These are phyloP conservation scores for Aurelia sp. DNA, from an alignment of 30 jellyfish, hydroid and myxozoan genomes.

Conservation along the genomic window DNA sequence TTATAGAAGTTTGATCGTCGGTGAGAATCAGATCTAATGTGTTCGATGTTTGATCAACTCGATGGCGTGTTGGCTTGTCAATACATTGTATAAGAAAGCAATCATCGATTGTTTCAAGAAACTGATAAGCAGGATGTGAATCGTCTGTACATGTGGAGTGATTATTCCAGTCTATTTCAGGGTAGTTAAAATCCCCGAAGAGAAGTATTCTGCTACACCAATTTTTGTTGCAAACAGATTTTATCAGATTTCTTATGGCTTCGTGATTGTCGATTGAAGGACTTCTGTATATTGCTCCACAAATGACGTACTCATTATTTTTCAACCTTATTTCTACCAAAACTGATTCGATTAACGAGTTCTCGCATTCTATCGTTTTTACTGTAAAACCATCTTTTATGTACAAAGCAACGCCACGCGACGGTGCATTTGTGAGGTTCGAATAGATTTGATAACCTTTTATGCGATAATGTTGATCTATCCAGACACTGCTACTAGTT, in stretches of 20 bases:
- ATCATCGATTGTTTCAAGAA: too few species aligned
- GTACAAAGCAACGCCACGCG: constrained; percentile 19
- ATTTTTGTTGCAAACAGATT: constrained; percentile 3
- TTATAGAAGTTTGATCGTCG: too few species aligned
- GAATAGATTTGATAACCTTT: constrained; percentile 14
- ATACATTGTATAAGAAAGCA: too few species aligned
- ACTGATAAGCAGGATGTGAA: too few species aligned
- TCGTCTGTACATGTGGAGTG: too few species aligned
- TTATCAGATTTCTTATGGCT: constrained; percentile 28
- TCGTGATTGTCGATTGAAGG: constrained; percentile 28
- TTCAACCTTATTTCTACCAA: constrained; percentile 7
- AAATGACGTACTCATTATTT: constrained; percentile 23
- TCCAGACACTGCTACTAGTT: constrained; percentile 4
- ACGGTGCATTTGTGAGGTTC: constrained; percentile 16
- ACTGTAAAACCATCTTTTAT: constrained; percentile 6
- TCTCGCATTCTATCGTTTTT: constrained; percentile 1
- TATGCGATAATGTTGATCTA: constrained; percentile 11
- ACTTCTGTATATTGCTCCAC: constrained; percentile 32
- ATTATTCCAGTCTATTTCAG: too few species aligned
- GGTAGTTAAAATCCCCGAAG: constrained; percentile 11
- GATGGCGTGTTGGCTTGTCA: too few species aligned
- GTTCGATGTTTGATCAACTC: too few species aligned
- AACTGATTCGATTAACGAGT: constrained; percentile 2
- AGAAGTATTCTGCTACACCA: constrained; percentile 6
- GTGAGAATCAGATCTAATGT: too few species aligned